Percentiles rank a stretch among this genome's conserved stretches.
These are phyloP conservation scores for Bucorvus abyssinicus DNA, from an alignment of 2,797 vertebrate species.

Conservation along the genomic window DNA sequence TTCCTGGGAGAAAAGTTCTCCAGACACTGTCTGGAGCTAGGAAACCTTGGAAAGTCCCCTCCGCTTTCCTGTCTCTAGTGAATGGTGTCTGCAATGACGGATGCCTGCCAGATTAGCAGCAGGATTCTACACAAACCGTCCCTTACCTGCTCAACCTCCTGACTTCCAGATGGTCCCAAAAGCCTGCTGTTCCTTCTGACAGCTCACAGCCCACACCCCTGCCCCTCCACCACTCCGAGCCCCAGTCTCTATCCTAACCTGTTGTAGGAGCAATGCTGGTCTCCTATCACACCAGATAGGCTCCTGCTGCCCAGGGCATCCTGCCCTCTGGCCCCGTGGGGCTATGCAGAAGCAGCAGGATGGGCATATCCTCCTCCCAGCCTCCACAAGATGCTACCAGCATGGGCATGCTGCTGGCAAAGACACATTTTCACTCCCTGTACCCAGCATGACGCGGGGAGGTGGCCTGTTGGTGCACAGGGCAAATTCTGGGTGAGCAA, in stretches of 20 bases:
- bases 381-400: neutral
- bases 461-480: accelerated
- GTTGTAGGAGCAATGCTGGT: neutral
- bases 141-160: neutral
- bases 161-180: neutral
- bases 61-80: neutral
- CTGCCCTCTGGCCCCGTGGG: accelerated
- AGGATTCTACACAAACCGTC: neutral
- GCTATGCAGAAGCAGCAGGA: accelerated
- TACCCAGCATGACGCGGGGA: neutral
- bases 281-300: neutral
- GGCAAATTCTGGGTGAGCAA: neutral
- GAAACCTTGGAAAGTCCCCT: neutral
- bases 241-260: neutral
- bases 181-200: neutral
- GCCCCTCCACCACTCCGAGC: neutral
- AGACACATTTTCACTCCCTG: neutral
- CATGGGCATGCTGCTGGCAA: accelerated
- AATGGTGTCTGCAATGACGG: neutral
- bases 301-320: neutral
- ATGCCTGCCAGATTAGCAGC: neutral
- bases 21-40: accelerated
- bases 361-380: neutral
- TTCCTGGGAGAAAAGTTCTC: neutral
- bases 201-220: neutral